These are phyloP conservation scores for Mallotus villosus DNA, from an alignment of 2,797 vertebrate species.

Conservation along the genomic window DNA sequence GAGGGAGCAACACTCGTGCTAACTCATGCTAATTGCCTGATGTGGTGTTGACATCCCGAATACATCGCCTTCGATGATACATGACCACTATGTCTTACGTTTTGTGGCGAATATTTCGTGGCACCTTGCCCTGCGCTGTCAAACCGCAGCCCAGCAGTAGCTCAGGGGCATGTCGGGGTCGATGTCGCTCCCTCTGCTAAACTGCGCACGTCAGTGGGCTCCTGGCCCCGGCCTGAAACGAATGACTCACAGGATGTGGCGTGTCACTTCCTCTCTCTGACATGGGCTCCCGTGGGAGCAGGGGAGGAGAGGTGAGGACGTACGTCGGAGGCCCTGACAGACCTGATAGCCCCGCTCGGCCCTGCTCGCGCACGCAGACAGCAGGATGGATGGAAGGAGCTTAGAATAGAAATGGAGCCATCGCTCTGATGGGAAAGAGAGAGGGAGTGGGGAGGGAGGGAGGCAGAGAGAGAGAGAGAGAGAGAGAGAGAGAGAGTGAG, in stretches of 20 bases:
- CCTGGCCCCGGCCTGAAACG: no score
- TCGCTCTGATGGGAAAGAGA: neutral
- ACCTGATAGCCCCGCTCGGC: neutral
- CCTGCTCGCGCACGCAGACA: neutral
- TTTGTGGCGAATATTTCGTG: no score
- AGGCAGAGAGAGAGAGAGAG: neutral
- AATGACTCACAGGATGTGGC: conserved; percentile 1
- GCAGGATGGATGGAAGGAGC: neutral
- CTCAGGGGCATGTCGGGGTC: no score
- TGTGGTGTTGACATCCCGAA: neutral
- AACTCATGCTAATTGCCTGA: no score
- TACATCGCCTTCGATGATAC: no score
- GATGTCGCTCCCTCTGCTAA: no score
- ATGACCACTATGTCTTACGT: no score
- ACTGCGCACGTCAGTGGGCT: no score
- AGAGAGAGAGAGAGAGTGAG: neutral
- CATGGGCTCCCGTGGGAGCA: neutral
- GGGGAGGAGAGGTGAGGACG: neutral
- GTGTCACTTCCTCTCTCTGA: neutral
- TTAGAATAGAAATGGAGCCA: neutral
- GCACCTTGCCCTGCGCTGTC: no score
- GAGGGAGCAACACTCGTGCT: no score
- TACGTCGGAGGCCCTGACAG: neutral
- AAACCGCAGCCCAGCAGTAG: no score
- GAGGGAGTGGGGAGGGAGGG: neutral